These are phyloP conservation scores for Microcaecilia unicolor DNA, from an alignment of 2,797 vertebrate genomes.

Conservation along the genomic window DNA sequence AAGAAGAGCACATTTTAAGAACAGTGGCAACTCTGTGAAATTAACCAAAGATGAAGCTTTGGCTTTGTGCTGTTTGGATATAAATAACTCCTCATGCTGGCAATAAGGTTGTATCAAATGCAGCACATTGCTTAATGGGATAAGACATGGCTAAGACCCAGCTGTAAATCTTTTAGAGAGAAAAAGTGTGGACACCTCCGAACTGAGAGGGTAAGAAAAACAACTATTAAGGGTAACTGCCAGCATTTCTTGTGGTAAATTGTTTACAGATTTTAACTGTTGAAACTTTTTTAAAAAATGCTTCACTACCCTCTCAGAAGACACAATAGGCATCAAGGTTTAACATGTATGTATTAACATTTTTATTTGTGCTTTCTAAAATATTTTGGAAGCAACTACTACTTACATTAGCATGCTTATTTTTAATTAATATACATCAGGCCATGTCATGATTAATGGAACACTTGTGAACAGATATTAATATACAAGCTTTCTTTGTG, in stretches of 20 bases:
- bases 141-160: constrained; percentile 13
- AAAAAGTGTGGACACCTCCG: constrained; percentile 16
- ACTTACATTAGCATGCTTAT: constrained; percentile 6
- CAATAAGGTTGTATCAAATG: constrained; percentile 45
- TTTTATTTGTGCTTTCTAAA: constrained; percentile 32
- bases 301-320: constrained; percentile 27
- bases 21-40: constrained; percentile 45
- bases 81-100: constrained; percentile 36
- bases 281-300: constrained; percentile 7
- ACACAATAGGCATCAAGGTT: constrained; percentile 28
- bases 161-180: constrained; percentile 18
- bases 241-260: constrained; percentile 12
- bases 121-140: constrained; percentile 4
- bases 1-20: constrained; percentile 36
- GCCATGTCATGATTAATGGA: constrained; percentile 25
- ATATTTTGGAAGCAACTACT: constrained; percentile 2
- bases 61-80: constrained; percentile 48
- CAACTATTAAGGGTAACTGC: not conserved
- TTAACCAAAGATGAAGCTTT: constrained; percentile 81
- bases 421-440: constrained; percentile 9
- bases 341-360: not conserved
- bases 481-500: constrained; percentile 36
- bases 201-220: constrained; percentile 10
- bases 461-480: constrained; percentile 15
- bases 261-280: constrained; percentile 41